phyloP scores from a whole-genome alignment of 2,888 invertebrate genomes.

The Drosophila barbarae region DNA sequence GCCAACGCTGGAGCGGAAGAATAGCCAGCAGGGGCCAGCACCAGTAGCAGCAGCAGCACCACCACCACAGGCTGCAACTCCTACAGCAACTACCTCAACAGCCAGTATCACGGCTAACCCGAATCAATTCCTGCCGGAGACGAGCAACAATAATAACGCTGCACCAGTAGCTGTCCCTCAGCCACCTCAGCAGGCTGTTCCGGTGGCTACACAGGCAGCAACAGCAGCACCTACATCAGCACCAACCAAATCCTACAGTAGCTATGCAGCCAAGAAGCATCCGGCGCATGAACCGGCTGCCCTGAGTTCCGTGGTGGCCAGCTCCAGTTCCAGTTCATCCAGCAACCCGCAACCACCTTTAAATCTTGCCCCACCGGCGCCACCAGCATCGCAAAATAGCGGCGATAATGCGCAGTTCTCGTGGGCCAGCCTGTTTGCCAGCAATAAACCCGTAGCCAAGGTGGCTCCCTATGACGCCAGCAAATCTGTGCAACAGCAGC shows the following conservation, averaged over 20 bases:
- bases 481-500: conserved; percentile 42
- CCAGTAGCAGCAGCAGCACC: conserved; percentile 7
- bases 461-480: conserved; percentile 82
- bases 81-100: conserved; percentile 80
- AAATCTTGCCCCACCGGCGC: conserved; percentile 78
- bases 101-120: conserved; percentile 80
- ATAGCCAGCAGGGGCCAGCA: conserved; percentile 65
- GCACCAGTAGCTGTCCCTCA: conserved; percentile 47
- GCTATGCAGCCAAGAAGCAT: conserved; percentile 54
- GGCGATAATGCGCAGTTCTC: conserved; percentile 79
- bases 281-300: conserved; percentile 20
- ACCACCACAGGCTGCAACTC: conserved; percentile 3
- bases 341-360: conserved; percentile 55
- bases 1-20: conserved; percentile 81
- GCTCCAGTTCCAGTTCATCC: conserved; percentile 22
- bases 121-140: conserved; percentile 72
- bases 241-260: conserved; percentile 48
- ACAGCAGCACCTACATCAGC: conserved; percentile 37
- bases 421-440: conserved; percentile 85
- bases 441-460: conserved; percentile 83
- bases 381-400: conserved; percentile 67
- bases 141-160: conserved; percentile 49
- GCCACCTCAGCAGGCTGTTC: conserved; percentile 30
- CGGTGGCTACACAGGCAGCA: conserved; percentile 34
- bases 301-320: conserved; percentile 43